A percentile compares a stretch with the other conserved stretches of the same genome.
Conservation (phyloP, 2,888 invertebrate genomes). For the Hydrotaea diabolus region DNA sequence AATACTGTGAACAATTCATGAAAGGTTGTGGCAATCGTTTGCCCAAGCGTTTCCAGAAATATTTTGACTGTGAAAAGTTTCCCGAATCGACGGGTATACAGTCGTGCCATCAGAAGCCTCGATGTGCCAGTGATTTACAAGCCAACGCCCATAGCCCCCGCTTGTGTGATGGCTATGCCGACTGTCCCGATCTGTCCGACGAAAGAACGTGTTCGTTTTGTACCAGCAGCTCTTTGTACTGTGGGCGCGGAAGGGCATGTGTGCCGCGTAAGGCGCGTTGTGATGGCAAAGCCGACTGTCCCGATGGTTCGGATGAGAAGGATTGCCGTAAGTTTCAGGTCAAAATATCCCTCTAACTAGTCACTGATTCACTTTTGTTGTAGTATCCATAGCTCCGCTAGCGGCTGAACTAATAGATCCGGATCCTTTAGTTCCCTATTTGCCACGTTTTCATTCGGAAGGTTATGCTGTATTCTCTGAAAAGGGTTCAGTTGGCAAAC, state of each 20-base stretch:
- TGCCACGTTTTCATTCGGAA: constrained; percentile 86
- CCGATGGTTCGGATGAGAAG: constrained; percentile 92
- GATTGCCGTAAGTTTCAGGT: constrained; percentile 87
- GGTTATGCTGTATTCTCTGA: constrained; percentile 94
- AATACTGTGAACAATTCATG: constrained; percentile 92
- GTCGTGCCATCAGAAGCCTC: constrained; percentile 89
- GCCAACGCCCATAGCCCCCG: constrained; percentile 88
- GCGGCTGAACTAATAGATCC: constrained; percentile 85
- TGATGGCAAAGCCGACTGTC: constrained; percentile 91
- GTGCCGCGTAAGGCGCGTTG: constrained; percentile 87
- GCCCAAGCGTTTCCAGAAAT: constrained; percentile 86
- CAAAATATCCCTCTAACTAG: not conserved
- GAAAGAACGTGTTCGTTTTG: constrained; percentile 91
- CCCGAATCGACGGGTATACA: constrained; percentile 89
- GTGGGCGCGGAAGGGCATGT: constrained; percentile 89
- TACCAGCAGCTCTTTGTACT: constrained; percentile 86
- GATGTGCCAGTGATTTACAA: constrained; percentile 89
- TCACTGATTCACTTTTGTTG: constrained; percentile 70
- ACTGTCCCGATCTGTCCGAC: constrained; percentile 91
- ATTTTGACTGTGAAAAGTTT: constrained; percentile 89
- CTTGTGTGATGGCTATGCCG: constrained; percentile 92
- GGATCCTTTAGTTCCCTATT: constrained; percentile 86
- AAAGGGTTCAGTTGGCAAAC: constrained; percentile 89
- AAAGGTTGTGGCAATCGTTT: constrained; percentile 90
- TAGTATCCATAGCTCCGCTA: constrained; percentile 89